phyloP scores from a whole-genome alignment of 2,797 vertebrate genomes.

The Takifugu rubripes region DNA sequence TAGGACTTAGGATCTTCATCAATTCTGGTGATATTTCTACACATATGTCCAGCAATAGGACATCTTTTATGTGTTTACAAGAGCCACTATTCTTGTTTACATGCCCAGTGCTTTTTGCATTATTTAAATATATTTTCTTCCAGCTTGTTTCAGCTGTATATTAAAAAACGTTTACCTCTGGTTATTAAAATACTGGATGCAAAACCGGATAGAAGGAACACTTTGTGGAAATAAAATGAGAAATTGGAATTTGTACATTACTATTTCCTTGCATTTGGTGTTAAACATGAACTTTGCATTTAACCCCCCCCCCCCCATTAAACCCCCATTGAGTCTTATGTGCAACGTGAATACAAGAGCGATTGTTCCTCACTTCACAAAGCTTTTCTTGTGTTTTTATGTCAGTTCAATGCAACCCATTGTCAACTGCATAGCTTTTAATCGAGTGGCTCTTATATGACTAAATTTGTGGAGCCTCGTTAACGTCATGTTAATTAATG shows the following conservation, averaged over 20 bases:
- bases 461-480: slow-evolving; percentile 27
- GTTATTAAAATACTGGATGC: no score
- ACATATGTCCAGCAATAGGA: neutral
- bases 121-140: no score
- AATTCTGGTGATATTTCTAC: neutral
- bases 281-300: no score
- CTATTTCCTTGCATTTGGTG: no score
- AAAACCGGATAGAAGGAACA: neutral
- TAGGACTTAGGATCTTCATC: neutral
- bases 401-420: slow-evolving; percentile 14
- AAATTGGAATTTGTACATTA: no score
- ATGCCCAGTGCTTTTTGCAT: no score
- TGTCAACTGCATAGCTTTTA: slow-evolving; percentile 21
- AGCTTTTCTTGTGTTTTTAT: slow-evolving; percentile 13
- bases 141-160: no score
- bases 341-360: slow-evolving; percentile 17
- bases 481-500: slow-evolving; percentile 42
- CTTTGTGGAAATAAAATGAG: neutral
- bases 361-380: slow-evolving; percentile 15
- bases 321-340: slow-evolving; percentile 9
- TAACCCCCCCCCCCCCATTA: neutral
- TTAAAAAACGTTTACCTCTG: no score
- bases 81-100: no score
- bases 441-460: neutral
- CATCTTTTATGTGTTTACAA: no score